Conservation (phyloP, 2,888 invertebrate genomes). For the Anorthoa munda region DNA sequence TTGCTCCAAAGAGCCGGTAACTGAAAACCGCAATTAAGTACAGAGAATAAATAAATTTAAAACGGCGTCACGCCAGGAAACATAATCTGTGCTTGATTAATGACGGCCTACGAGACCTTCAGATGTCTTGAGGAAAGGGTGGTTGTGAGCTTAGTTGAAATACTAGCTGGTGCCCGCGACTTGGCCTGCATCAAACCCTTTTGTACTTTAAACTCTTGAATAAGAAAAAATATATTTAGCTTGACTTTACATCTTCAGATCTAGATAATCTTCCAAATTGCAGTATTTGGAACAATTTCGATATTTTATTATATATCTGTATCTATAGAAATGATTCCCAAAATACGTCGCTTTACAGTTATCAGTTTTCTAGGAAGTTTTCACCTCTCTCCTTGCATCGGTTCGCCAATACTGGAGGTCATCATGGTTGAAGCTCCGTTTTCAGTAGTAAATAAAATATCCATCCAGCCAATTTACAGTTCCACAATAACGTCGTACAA, state of each 20-base stretch:
- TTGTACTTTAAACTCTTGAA: neutral
- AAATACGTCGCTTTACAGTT: too few relatives aligned
- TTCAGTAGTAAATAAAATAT: neutral
- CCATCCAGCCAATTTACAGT: neutral
- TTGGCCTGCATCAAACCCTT: neutral
- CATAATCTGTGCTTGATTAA: slow-evolving; percentile 79
- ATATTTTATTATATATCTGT: too few relatives aligned
- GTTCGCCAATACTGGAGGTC: neutral
- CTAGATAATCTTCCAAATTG: too few relatives aligned
- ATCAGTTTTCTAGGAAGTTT: neutral
- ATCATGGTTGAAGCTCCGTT: neutral
- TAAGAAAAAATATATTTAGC: too few relatives aligned
- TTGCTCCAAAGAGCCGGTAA: slow-evolving; percentile 68
- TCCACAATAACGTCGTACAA: neutral
- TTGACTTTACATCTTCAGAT: too few relatives aligned
- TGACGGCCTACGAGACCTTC: slow-evolving; percentile 61
- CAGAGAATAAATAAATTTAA: slow-evolving; percentile 75
- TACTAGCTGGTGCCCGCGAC: neutral
- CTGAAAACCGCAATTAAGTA: slow-evolving; percentile 77
- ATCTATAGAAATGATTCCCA: too few relatives aligned
- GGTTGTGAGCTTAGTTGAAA: slow-evolving; percentile 21
- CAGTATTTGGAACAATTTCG: too few relatives aligned
- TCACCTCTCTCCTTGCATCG: neutral
- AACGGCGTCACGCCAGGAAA: slow-evolving; percentile 73
- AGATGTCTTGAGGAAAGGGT: slow-evolving; percentile 65